phyloP scores from a whole-genome alignment of 2,113 vertebrate genomes.

The Pseudolaguvia tuberculata region DNA sequence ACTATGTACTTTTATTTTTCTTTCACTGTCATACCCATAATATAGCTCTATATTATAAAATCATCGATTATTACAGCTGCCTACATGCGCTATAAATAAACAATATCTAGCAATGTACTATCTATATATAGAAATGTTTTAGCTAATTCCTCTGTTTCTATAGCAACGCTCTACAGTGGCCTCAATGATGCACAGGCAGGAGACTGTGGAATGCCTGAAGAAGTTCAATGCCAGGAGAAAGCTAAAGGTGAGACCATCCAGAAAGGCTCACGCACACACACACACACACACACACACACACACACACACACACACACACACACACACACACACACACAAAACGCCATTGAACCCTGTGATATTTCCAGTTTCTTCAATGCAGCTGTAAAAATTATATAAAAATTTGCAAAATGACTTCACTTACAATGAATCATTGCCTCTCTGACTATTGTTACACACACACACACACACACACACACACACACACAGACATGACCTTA shows the following conservation, averaged over 20 bases:
- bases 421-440: conserved; percentile 42
- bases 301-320: not conserved
- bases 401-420: conserved; percentile 24
- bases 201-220: conserved; percentile 97
- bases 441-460: conserved; percentile 14
- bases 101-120: conserved; percentile 4
- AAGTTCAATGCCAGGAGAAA: conserved; percentile 96
- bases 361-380: not conserved
- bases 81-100: conserved; percentile 24
- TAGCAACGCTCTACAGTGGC: conserved; percentile 98
- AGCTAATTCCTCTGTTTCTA: conserved; percentile 37
- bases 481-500: conserved; percentile 19
- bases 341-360: not conserved
- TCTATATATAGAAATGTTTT: conserved; percentile 71
- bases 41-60: not conserved
- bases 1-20: not conserved
- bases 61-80: conserved; percentile 22
- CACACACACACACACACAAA: too few species aligned
- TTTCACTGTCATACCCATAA: not conserved
- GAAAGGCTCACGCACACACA: not conserved
- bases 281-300: not conserved
- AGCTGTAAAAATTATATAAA: not conserved
- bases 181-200: conserved; percentile 98
- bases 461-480: conserved; percentile 7
- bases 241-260: conserved; percentile 75